These are phyloP conservation scores for Drosophila pallidifrons DNA, from an alignment of 1,140 invertebrate genomes.

Conservation along the genomic window DNA sequence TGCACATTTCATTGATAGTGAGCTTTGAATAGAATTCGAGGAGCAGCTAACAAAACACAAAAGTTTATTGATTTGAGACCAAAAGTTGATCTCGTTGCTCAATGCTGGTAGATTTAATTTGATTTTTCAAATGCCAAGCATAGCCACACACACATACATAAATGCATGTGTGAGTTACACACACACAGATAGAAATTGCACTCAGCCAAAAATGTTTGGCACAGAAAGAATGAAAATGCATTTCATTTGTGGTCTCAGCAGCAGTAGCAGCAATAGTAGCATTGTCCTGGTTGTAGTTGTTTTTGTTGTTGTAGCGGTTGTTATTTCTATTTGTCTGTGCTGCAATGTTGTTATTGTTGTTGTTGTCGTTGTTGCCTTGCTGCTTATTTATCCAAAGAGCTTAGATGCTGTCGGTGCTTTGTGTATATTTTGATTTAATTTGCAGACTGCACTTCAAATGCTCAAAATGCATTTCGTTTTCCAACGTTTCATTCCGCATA, in stretches of 20 bases:
- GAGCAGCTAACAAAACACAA: conserved; percentile 36
- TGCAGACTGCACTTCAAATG: conserved; percentile 33
- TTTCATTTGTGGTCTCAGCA: conserved; percentile 53
- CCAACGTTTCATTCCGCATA: conserved; percentile 33
- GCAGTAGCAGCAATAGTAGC: conserved; percentile 29
- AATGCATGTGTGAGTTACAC: background rate
- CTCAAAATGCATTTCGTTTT: conserved; percentile 57
- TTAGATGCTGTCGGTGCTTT: conserved; percentile 57
- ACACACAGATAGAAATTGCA: conserved; percentile 33
- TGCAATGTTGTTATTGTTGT: conserved; percentile 4
- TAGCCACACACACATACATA: conserved; percentile 12
- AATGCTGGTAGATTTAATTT: conserved; percentile 61
- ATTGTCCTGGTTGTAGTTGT: conserved; percentile 3
- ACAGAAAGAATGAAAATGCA: conserved; percentile 50
- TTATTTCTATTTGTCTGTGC: conserved; percentile 6
- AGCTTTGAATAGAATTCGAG: conserved; percentile 6
- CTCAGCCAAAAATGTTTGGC: conserved; percentile 36
- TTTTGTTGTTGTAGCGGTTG: conserved; percentile 11
- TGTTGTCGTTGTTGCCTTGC: conserved; percentile 28
- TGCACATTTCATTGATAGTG: conserved; percentile 12
- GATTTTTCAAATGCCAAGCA: conserved; percentile 60
- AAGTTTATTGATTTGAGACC: conserved; percentile 67
- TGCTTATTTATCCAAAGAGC: conserved; percentile 56
- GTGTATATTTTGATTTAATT: conserved; percentile 78
- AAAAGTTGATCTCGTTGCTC: conserved; percentile 61